Evolutionary conservation across 2,797 vertebrate genomes (phyloP), one percentile per base, ranked within the genome.

Genomic region (Petrocephalus schoutedeni): DNA sequence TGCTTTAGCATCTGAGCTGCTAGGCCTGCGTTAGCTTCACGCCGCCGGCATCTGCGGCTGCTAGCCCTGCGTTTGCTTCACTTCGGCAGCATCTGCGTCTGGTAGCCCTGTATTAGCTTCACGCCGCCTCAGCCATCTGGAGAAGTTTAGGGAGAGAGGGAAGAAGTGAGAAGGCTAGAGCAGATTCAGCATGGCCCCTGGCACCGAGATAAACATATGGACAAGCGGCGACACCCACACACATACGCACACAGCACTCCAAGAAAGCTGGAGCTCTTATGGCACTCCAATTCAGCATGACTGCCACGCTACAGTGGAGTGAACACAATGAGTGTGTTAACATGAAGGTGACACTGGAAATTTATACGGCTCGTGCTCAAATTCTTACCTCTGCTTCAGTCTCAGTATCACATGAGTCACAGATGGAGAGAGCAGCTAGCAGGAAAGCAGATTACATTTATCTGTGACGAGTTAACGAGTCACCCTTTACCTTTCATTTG

Each of bases 161-260:
- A 59, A 36, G 23, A 58, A 58, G 53, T 58, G 84, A 86, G 56
- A 86, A 59, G 16, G 56, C 23, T 32, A 36, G 16, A 86, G 84
- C 28, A 58, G 84, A 57, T 86, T 58, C 56, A 58, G 21, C 84
- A 58, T 36, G 84, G 84, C 84, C 84, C 56, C 51, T 58, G 54
- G 84, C 28, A 58, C 32, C 19, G 54, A 19, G 54, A 86, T 57
- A 58, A 86, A 86, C 84, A 58, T 58, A 86, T 59, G 57, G 84
- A 86, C 54, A 16, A 23, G 84, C 9, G 54, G 28, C 14, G 14
- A 23, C 16, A 23, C 28, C 64, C 64, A 32, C 28, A 28, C 23
- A 56, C 53, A 28, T 54, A 85, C 2, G 14, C 51, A 6, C 54
- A n/a, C 32, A 19, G 14, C 4, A 6, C 80, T 83, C 21, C 80